Evolutionary conservation across 2,113 vertebrate species (phyloP), one percentile per base, ranked within the genome.

Genomic region (Urocolius indicus): DNA sequence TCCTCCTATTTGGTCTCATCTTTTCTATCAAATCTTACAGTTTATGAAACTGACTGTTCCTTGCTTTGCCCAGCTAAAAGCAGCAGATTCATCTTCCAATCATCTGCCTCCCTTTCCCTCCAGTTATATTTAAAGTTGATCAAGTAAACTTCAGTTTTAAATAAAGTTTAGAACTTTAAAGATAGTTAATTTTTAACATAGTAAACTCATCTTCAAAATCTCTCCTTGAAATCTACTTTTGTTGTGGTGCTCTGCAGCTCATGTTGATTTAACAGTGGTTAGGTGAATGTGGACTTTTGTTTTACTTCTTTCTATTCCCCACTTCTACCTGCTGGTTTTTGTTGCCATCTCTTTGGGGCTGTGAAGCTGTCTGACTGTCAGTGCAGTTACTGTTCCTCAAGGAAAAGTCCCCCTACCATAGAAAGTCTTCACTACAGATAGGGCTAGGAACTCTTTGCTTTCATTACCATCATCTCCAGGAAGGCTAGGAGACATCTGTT

Each of bases 401-500:
- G 48, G 20, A 65, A 45, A 86, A 58, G 48, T 74, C 27, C 23
- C 69, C 54, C 24, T 66, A 23, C 51, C 8, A 26, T 0, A 46
- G 59, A 45, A 92, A 86, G 32, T 43, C 34, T 90, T 71, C 43
- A 18, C 20, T 77, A 10, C 2, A 11, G 57, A 46, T 22, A 79
- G 27, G 58, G 19, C 24, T 66, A 54, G 24, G 57, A 57, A 41
- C 67, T 48, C 34, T 68, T 87, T 90, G 26, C 46, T 90, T 32
- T 91, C 67, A 83, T 88, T 85, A 90, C 55, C 26, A 63, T 86
- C 78, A 62, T 32, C 32, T 90, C 34, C 13, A 48, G 55, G 45
- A 88, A 84, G 75, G 34, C 38, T 43, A 26, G 63, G 75, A 93
- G 93, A 84, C 61, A 94, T 92, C 63, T 95, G 82, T 13, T 83